A percentile compares a stretch with the other conserved stretches of the same genome.
Evolutionary conservation across 2,113 vertebrate species (phyloP).

Genomic region (Ictidomys tridecemlineatus): DNA sequence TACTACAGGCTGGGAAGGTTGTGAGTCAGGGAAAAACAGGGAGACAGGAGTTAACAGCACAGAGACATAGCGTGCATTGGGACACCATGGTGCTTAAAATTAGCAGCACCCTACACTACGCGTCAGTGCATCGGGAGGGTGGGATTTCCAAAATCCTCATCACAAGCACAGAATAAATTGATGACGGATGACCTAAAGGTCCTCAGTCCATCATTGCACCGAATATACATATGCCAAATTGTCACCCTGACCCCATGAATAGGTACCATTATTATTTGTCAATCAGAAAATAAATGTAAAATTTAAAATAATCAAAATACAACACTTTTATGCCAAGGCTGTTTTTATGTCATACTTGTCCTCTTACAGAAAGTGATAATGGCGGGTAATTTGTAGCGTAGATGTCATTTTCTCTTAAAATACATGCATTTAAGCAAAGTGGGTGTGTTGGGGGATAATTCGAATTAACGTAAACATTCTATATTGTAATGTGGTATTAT

Average conservation of each 20-base stretch:
- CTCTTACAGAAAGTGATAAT: not conserved
- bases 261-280: not conserved
- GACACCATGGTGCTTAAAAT: rapidly evolving
- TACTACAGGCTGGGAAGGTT: not conserved
- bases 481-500: not conserved
- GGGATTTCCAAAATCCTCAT: not conserved
- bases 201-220: not conserved
- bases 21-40: too few relatives aligned
- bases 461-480: not conserved
- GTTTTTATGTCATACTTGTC: too few relatives aligned
- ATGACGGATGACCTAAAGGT: rapidly evolving
- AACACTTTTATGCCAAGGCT: not conserved
- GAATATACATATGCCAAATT: too few relatives aligned
- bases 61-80: too few relatives aligned
- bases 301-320: not conserved
- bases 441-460: not conserved
- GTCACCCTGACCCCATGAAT: not conserved
- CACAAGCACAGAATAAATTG: too few relatives aligned
- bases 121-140: rapidly evolving
- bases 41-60: not conserved
- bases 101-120: not conserved
- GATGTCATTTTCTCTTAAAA: not conserved
- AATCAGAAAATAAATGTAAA: not conserved
- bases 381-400: not conserved
- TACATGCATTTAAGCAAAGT: not conserved